Base-by-base conservation (phyloP, 2,113 vertebrate species). In the Microcebus ravelobensis region DNA sequence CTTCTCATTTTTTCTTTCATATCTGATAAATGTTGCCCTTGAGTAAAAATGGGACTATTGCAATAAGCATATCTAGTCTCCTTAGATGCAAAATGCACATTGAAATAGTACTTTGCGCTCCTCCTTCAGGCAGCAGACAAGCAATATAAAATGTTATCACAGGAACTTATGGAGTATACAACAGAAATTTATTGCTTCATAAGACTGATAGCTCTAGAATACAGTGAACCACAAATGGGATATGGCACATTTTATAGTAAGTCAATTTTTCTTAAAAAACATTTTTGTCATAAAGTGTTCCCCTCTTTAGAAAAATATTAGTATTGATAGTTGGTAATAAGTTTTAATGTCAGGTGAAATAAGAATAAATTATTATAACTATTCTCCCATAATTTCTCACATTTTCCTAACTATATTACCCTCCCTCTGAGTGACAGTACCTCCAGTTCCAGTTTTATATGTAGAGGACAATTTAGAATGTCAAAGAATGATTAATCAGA, bases 61-160 rank as follows among this genome's bases (percentile, higher is more conserved):
- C 55, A 90, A 96, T 90, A 90, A 90, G 70, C 63, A 84, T 59
- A 25, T 70, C 59, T 67, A n/a, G 65, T 96, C 90, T 89, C 17
- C 39, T 91, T 86, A 18, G 80, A 90, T 96, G 84, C 50, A 97
- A 87, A 97, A 96, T 59, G n/a, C 79, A 95, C 77, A 77, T 93
- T 93, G 91, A 97, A 95, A 95, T 48, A 94, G 17, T 86, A 81
- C 48, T 83, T 95, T 81, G 36, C 34, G 45, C 55, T 92, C 83
- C 83, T 97, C 87, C 94, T 96, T 96, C 63, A 90, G 92, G 87
- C 90, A 89, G 48, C 73, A 97, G 68, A 92, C 83, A 95, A 91
- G 90, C 83, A 96, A 96, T 96, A 92, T 93, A 90, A 96, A 97
- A 96, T 90, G 68, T 87, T 97, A 95, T 93, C 94, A 73, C 7